A percentile compares a stretch with the other conserved stretches of the same genome.
Evolutionary conservation across 2,797 vertebrate genomes (phyloP).

Genomic region (Pseudochirops cupreus): DNA sequence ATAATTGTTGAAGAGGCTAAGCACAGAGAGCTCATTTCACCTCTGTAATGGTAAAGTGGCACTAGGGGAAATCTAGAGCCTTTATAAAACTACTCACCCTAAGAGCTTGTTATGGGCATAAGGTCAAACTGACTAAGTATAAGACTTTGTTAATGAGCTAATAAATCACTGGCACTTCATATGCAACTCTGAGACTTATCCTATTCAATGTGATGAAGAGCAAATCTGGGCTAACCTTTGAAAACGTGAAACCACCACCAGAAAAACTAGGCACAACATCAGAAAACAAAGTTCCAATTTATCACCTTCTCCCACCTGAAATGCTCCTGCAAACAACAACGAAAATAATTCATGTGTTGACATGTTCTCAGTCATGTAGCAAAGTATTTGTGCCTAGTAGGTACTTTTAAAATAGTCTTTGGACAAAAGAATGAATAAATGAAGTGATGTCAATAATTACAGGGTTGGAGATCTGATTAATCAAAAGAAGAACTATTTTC

Average conservation of each 20-base stretch:
- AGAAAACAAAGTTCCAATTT: constrained; percentile 58
- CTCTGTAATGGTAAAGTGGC: not conserved
- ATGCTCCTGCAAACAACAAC: constrained; percentile 34
- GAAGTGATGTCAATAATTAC: not conserved
- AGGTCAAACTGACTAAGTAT: constrained; percentile 67
- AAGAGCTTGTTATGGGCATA: constrained; percentile 48
- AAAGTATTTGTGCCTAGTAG: not conserved
- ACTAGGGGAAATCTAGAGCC: constrained; percentile 45
- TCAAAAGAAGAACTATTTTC: not conserved
- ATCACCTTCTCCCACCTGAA: constrained; percentile 57
- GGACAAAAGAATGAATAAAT: not conserved
- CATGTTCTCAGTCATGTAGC: not conserved
- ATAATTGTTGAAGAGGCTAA: not conserved
- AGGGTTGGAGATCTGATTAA: not conserved
- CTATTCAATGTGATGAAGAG: constrained; percentile 75
- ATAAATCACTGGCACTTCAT: constrained; percentile 79
- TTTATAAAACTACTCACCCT: constrained; percentile 48
- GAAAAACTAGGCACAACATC: constrained; percentile 49
- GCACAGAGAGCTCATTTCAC: not conserved
- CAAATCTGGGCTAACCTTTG: constrained; percentile 78
- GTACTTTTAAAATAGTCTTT: not conserved
- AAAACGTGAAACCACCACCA: constrained; percentile 57
- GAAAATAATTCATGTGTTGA: not conserved
- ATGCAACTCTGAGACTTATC: constrained; percentile 73
- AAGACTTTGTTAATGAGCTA: constrained; percentile 77